Percentiles rank a stretch among this genome's conserved stretches.
Conservation (phyloP, 2,888 invertebrate genomes). For the Amphipoea oculea region DNA sequence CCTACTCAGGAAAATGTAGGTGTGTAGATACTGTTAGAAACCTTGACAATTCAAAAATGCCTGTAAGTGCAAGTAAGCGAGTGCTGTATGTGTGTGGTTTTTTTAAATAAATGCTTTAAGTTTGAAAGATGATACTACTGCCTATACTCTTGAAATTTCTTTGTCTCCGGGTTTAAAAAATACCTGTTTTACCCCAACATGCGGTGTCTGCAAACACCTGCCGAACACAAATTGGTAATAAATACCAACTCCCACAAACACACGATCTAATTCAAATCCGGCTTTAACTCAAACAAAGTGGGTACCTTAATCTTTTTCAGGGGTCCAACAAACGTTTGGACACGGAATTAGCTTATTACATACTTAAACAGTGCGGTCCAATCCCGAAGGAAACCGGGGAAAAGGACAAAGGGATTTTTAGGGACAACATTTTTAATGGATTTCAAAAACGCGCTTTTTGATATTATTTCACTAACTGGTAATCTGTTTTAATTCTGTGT, state of each 20-base stretch:
- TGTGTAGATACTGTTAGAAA: too few species aligned
- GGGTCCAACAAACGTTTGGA: constrained; percentile 34
- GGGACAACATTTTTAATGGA: constrained; percentile 49
- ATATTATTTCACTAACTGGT: constrained; percentile 5
- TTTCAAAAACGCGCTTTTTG: constrained; percentile 15
- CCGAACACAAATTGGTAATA: neutral
- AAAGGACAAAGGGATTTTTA: constrained; percentile 38
- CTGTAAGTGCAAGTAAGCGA: too few species aligned
- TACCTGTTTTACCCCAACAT: neutral
- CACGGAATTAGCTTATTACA: constrained; percentile 51
- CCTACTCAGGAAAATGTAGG: too few species aligned
- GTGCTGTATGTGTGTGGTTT: too few species aligned
- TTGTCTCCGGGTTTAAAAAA: neutral
- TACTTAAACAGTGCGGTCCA: constrained; percentile 35
- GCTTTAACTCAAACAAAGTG: constrained; percentile 35
- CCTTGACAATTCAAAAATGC: too few species aligned
- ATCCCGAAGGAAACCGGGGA: neutral
- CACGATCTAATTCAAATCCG: constrained; percentile 36
- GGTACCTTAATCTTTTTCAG: constrained; percentile 28
- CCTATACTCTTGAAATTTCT: neutral
- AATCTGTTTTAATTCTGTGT: neutral
- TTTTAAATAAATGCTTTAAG: too few species aligned
- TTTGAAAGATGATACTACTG: neutral
- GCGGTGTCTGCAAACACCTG: neutral
- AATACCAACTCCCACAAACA: neutral